Evolutionary conservation across 2,113 vertebrate genomes (phyloP).

Genomic region (Trogon melanurus): DNA sequence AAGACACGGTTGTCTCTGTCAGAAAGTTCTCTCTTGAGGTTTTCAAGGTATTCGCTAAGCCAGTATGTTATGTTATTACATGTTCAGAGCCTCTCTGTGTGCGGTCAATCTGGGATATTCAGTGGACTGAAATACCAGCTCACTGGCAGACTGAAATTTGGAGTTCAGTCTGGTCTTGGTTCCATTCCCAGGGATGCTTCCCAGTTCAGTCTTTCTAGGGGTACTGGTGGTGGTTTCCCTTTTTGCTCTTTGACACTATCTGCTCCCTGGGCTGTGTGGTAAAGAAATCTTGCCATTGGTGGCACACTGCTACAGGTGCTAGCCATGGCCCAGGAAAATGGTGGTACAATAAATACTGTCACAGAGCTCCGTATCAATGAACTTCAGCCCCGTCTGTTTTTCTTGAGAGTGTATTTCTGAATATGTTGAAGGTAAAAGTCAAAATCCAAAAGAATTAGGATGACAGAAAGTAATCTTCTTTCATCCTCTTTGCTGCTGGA

Average conservation of each 20-base stretch:
- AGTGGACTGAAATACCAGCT: background rate
- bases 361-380: background rate
- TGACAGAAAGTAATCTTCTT: background rate
- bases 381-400: background rate
- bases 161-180: background rate
- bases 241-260: background rate
- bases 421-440: background rate
- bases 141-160: background rate
- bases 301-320: rapidly evolving
- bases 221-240: background rate
- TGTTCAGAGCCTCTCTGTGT: background rate
- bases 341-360: background rate
- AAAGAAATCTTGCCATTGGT: rapidly evolving
- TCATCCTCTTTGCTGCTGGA: background rate
- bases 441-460: background rate
- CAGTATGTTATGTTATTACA: background rate
- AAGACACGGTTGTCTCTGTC: background rate
- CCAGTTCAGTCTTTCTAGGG: background rate
- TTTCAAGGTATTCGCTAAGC: background rate
- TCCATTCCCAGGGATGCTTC: background rate
- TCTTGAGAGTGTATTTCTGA: background rate
- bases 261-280: background rate
- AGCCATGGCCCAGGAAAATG: background rate
- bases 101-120: background rate
- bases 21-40: background rate